Evolutionary conservation across 1,140 invertebrate genomes (phyloP), one percentile per base, ranked within the genome.

Genomic region (Heliconius eleuchia): DNA sequence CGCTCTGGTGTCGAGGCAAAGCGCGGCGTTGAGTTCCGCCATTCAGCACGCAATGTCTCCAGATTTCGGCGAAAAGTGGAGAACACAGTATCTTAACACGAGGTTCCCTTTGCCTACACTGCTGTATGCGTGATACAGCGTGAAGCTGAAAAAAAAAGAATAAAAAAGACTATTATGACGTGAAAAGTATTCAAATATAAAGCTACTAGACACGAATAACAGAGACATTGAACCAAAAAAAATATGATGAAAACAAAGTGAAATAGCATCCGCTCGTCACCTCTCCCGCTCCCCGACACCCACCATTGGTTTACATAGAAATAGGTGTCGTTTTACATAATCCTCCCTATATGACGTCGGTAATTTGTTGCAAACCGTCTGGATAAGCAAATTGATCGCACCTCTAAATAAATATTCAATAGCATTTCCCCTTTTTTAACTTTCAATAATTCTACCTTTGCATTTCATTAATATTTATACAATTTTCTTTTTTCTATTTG

Each of bases 271-370:
- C 80, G 84, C 27, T 66, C 83, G 80, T 85, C 86, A 85, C 82
- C 85, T 87, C 86, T 83, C 83, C 85, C 84, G 83, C 72, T 70
- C 83, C 83, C 80, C 86, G 90, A 88, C 90, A 90, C 86, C 86
- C 89, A 84, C 89, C 92, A 92, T 92, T 92, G 92, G 91, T 94
- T 94, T 87, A 91, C 92, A 94, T 94, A 94, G 87, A 93, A 94
- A 94, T 94, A 90, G 92, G 88, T 81, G 82, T 94, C 89, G 90
- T 90, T 93, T 93, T 92, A 94, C 92, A 94, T 94, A 94, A 94
- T 93, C 91, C 91, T 87, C 91, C 91, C 86, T 87, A 86, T 86
- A 85, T 87, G 88, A 89, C 89, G 88, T 84, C 85, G 88, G 91
- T 92, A 92, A 93, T 93, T 92, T 94, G 91, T 93, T 88, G 84